Evolutionary conservation across 2,888 invertebrate species (phyloP), one percentile per base, ranked within the genome.

Genomic region (Sclerodermus sp.): DNA sequence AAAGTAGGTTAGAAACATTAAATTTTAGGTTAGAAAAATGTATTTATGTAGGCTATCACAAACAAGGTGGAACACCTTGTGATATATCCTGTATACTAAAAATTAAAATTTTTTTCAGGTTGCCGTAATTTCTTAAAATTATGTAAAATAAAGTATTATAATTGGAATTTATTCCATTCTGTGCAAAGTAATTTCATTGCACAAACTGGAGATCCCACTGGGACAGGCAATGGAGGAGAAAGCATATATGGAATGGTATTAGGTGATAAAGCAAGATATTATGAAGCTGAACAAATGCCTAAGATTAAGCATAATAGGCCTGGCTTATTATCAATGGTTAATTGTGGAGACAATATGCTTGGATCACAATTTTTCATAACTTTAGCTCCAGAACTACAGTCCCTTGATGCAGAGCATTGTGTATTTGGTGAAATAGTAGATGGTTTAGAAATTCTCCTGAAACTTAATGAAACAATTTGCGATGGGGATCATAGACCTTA

Each of bases 111-210:
- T 34, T 12, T 34, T 34, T 37, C 71, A 77, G 91, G 93, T 58
- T 93, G 93, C 73, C 80, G 90, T 44, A 99, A 99, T 79, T 98
- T 99, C 74, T 76, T 99, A 58, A 99, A 99, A 79, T 82, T 99
- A 36, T 99, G 99, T 83, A 97, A 96, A 81, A 83, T 93, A 64
- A 99, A 99, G 79, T 98, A 96, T 79, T 99, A 97, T 85, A 99
- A 99, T 79, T 93, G 87, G 79, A 92, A 90, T 77, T 80, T 97
- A 30, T 96, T 99, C 73, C 96, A 97, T 75, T 90, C 91, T 0
- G 89, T 99, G 45, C 91, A 95, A 80, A 86, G 88, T 74, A 92
- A 93, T 53, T 96, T 98, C 68, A 93, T 98, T 57, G 98, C 97
- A 0, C 99, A 99, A 82, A 93, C 96, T 31, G 98, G 99, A 2